Evolutionary conservation across 1,140 invertebrate genomes (phyloP).

Genomic region (Ceratina australensis): DNA sequence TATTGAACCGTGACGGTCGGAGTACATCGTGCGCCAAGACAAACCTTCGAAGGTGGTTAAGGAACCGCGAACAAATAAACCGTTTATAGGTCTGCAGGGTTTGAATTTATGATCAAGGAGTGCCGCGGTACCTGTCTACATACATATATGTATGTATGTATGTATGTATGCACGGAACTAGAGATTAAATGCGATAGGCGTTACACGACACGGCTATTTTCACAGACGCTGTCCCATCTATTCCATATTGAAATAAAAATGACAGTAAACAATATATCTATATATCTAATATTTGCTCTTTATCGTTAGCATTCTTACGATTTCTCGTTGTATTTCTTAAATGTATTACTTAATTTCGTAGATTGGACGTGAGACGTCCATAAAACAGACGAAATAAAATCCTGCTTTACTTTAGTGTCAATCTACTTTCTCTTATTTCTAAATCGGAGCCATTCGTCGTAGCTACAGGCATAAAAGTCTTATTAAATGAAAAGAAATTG

Average conservation of each 20-base stretch:
- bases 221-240: no score
- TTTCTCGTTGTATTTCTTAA: not conserved
- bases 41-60: conserved; percentile 49
- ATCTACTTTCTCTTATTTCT: not conserved
- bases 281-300: no score
- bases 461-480: not conserved
- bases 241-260: no score
- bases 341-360: no score
- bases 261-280: no score
- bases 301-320: not conserved
- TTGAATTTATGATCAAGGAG: conserved; percentile 46
- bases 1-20: conserved; percentile 31
- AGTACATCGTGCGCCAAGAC: conserved; percentile 22
- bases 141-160: not conserved
- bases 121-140: conserved; percentile 25
- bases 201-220: not conserved
- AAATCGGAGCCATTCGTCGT: not conserved
- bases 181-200: not conserved
- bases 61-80: conserved; percentile 44
- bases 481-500: not conserved
- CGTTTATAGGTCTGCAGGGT: conserved; percentile 38
- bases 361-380: no score
- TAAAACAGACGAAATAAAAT: no score
- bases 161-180: no score
- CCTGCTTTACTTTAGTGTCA: not conserved